Evolutionary conservation across 2,113 vertebrate species (phyloP), one percentile per base, ranked within the genome.

Genomic region (Maccullochella peelii): DNA sequence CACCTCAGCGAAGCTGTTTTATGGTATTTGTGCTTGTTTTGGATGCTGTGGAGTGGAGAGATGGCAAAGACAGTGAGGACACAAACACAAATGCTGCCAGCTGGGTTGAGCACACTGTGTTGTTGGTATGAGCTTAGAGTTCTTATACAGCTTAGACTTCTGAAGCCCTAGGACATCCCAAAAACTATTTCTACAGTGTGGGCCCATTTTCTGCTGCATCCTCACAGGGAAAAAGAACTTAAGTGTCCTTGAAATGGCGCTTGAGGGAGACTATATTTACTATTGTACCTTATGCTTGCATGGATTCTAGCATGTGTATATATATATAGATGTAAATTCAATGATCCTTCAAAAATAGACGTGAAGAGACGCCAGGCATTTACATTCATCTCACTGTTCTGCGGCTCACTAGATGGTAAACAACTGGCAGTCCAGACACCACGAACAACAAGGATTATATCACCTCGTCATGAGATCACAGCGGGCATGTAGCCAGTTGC

Each of bases 391-490:
- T 73, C 58, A 30, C 66, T 73, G n/a, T 70, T 52, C n/a, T 36
- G 57, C 63, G 4, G 42, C 68, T 49, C 44, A n/a, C 59, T 67
- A 75, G 81, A 85, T 40, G 49, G 86, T 90, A 90, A 91, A 94
- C 86, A 89, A 89, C 85, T 83, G 44, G 54, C 68, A 62, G 68
- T 62, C 68, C 66, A 77, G 73, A 86, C 83, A 67, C 84, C 79
- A 14, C 89, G 87, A 91, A 84, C 85, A 77, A 77, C 71, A 25
- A 21, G 73, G 89, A 86, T 90, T 86, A 83, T 62, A 86, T 93
- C 85, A 84, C 59, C 77, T 86, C 52, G 62, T 88, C 91, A 88
- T 88, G 82, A 87, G 90, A 91, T 91, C 85, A 76, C 55, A 63
- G 65, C 67, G 7, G 80, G 85, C 88, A 57, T 2, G 30, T 5